Base-by-base conservation (phyloP, 64 coral and sea anemone species). In the Acropora tenuis region DNA sequence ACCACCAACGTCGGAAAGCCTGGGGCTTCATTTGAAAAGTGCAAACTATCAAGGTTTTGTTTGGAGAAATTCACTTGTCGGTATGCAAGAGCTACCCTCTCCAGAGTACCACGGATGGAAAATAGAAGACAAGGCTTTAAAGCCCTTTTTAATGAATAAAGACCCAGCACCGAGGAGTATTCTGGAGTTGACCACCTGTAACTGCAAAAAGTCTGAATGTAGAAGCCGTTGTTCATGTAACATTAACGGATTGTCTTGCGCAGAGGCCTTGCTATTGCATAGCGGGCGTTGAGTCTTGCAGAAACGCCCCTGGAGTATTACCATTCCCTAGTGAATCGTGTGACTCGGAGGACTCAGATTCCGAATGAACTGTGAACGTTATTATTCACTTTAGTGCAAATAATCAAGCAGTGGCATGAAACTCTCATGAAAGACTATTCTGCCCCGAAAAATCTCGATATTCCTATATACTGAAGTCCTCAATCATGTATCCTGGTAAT, bases 41-140 rank as follows among this genome's bases (percentile, higher is more conserved):
- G 77, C 63, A 43, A 90, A 90, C 47, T 90, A 90, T 43, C 88
- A 90, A 81, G 76, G 61, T 5, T 82, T 72, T 9, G 18, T 90
- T 19, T 90, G 77, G 88, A 78, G 88, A 80, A 72, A 82, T n/a
- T 58, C 88, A 3, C 78, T 90, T 44, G 41, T 47, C 43, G 9
- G 45, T 44, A 69, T 15, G 57, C 88, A 90, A 44, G 44, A 90
- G 42, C 77, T 90, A 8, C 88, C 88, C 48, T 63, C 87, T 41
- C 87, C 73, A 60, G 57, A 42, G 61, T 73, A 74, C 18, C 18
- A 88, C 17, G 86, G 86, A 1, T 88, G 74, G 86, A 78, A 41
- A 30, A 77, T 60, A 59, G 50, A 77, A 77, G 86, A 61, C 45
- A 30, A 44, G 43, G 18, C 17, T n/a, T 8, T 88, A 40, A 65